phyloP scores from a whole-genome alignment of 2,113 vertebrate genomes.

The Madoqua kirkii region DNA sequence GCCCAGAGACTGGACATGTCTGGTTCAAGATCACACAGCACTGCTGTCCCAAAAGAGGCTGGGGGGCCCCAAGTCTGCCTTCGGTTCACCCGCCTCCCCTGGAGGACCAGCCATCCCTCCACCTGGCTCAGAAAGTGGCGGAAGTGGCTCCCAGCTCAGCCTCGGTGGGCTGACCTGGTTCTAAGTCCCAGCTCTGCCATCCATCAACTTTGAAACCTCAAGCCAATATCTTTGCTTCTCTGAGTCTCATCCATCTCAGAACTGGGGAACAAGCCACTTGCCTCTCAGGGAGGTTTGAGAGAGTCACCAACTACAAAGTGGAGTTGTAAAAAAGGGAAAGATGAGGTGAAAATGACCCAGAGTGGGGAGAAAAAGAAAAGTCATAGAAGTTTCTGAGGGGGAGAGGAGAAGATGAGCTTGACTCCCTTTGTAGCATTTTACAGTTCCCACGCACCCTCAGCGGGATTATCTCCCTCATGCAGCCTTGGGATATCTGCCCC shows the following conservation, averaged over 20 bases:
- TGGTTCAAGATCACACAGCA: background rate
- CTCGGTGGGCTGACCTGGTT: background rate
- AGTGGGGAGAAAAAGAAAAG: background rate
- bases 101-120: background rate
- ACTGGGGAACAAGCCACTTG: background rate
- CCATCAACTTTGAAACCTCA: background rate
- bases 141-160: background rate
- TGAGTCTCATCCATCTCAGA: background rate
- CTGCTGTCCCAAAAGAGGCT: accelerated
- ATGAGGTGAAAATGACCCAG: background rate
- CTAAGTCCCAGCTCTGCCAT: background rate
- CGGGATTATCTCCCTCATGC: background rate
- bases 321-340: background rate
- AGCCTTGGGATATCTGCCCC: background rate
- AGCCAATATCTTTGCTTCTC: background rate
- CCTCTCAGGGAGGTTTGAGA: background rate
- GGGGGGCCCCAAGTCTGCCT: background rate
- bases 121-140: background rate
- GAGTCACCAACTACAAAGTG: background rate
- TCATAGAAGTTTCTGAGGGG: background rate
- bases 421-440: conserved; percentile 23
- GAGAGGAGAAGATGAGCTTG: background rate
- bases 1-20: background rate
- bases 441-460: background rate
- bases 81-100: background rate